Conservation (phyloP, 2,113 vertebrate species). For the Numida meleagris region DNA sequence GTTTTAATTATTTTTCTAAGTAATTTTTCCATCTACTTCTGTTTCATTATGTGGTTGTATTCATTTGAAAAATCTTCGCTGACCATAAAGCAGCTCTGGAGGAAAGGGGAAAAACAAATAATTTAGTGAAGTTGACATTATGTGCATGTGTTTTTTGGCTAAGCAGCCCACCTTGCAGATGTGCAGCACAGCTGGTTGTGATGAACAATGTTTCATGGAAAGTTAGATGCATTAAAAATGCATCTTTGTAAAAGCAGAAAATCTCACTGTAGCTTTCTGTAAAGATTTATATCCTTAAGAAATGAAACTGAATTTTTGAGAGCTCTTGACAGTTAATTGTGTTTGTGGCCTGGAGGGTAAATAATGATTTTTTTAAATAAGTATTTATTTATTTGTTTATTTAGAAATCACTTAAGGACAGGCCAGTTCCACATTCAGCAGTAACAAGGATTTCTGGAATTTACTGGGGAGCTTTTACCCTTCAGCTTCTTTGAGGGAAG, state of each 20-base stretch:
- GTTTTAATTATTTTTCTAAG: background rate
- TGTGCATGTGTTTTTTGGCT: background rate
- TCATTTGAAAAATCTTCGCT: background rate
- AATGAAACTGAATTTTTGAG: background rate
- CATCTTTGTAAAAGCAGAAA: background rate
- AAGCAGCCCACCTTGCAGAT: background rate
- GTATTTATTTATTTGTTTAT: rapidly evolving
- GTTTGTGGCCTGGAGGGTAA: background rate
- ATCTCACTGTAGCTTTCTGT: background rate
- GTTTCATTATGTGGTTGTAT: background rate
- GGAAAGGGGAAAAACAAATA: background rate
- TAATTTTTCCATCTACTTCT: background rate
- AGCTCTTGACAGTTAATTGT: background rate
- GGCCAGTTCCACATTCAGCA: background rate
- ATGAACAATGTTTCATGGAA: too few species aligned
- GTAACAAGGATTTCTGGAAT: background rate
- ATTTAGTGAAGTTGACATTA: too few species aligned
- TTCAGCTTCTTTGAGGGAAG: background rate
- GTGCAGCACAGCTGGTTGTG: background rate
- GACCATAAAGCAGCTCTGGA: background rate
- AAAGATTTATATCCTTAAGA: background rate
- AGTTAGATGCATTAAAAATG: background rate
- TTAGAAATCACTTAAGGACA: background rate
- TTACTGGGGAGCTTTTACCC: background rate
- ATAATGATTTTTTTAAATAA: background rate